phyloP scores from a whole-genome alignment of 1,140 invertebrate genomes.

The Drosophila ercepeae region DNA sequence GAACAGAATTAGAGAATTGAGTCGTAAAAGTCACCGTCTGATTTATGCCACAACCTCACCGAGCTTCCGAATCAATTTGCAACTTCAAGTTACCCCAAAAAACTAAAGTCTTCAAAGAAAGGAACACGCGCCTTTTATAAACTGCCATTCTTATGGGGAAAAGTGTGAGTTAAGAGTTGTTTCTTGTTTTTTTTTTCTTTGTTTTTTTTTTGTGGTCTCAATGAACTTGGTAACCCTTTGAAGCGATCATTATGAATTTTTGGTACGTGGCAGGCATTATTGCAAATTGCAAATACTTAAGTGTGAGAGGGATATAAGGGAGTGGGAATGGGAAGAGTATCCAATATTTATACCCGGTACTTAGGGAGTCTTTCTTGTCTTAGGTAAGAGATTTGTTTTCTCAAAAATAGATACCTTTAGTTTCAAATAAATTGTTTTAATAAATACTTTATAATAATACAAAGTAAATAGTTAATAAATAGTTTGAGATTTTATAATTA shows the following conservation, averaged over 20 bases:
- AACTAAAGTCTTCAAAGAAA: background rate
- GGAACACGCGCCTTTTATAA: slow-evolving; percentile 21
- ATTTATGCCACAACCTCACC: slow-evolving; percentile 66
- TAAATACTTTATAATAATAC: no score
- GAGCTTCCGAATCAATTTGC: slow-evolving; percentile 72
- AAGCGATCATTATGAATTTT: slow-evolving; percentile 23
- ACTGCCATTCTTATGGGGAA: slow-evolving; percentile 3
- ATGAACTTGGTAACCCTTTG: slow-evolving; percentile 18
- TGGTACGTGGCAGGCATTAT: slow-evolving; percentile 7
- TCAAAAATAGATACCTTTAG: no score
- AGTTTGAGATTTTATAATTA: no score
- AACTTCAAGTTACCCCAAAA: slow-evolving; percentile 31
- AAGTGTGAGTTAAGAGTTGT: slow-evolving; percentile 21
- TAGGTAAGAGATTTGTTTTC: no score
- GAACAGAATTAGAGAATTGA: slow-evolving; percentile 23
- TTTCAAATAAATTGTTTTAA: no score
- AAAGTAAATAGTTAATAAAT: no score
- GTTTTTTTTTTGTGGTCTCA: slow-evolving; percentile 16
- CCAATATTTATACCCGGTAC: no score
- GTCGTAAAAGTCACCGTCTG: slow-evolving; percentile 52
- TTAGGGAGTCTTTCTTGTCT: no score
- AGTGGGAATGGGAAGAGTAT: background rate
- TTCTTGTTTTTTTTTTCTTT: background rate
- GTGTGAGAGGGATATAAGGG: no score
- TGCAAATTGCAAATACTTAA: background rate